Evolutionary conservation across 1,140 invertebrate species (phyloP), one percentile per base, ranked within the genome.

Genomic region (Metaphire vulgaris): DNA sequence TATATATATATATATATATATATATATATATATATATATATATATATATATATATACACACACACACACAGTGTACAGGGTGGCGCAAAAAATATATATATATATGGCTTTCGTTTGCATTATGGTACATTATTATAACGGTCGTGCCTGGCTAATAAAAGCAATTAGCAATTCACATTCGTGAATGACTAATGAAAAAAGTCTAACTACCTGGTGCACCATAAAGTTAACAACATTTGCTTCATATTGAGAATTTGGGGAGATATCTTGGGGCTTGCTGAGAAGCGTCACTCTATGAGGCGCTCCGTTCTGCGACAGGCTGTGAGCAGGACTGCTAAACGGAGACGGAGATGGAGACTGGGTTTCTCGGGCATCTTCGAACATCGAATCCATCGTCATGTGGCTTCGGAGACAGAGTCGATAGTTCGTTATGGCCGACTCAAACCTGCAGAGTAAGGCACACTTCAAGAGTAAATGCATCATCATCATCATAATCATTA

Each of bases 141-240:
- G n/a, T n/a, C n/a, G n/a, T n/a, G n/a, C n/a, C n/a, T n/a, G n/a
- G n/a, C n/a, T n/a, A n/a, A n/a, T n/a, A n/a, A n/a, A n/a, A n/a
- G n/a, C n/a, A n/a, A n/a, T n/a, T n/a, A n/a, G n/a, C n/a, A n/a
- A n/a, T n/a, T n/a, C n/a, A n/a, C n/a, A n/a, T n/a, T n/a, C n/a
- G n/a, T n/a, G n/a, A n/a, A n/a, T n/a, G n/a, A n/a, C n/a, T n/a
- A n/a, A n/a, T n/a, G n/a, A n/a, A n/a, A n/a, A n/a, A n/a, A n/a
- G n/a, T n/a, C n/a, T n/a, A n/a, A n/a, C 75, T 71, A 82, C 82
- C 81, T 83, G 79, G 78, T 81, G 80, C 15, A 79, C 79, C 30
- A 83, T 79, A 64, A 83, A 81, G 65, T 79, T 78, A n/a, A 81
- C 75, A n/a, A 79, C 72, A 33, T 29, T 41, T 16, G 76, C 66